Conservation (phyloP, 2,113 vertebrate species). For the Noctilio leporinus region DNA sequence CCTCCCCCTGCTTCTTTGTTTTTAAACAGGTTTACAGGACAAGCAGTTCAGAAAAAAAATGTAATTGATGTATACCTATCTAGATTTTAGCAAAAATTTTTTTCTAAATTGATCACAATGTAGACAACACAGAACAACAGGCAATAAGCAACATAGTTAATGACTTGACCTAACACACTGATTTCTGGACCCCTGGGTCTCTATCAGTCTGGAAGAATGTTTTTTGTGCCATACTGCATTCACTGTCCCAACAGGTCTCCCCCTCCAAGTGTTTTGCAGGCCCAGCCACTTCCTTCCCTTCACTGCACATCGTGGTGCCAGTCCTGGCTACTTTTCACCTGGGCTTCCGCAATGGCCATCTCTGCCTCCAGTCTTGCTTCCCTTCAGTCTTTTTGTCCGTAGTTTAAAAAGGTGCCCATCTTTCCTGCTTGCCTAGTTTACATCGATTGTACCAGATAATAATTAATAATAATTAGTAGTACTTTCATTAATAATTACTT, state of each 20-base stretch:
- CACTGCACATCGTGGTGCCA: neutral
- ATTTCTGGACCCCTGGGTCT: neutral
- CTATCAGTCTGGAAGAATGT: neutral
- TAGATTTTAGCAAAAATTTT: neutral
- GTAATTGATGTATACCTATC: neutral
- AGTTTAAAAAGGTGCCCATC: neutral
- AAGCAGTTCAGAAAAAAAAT: conserved; percentile 6
- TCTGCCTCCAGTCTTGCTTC: neutral
- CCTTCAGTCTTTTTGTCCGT: neutral
- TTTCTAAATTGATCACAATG: neutral
- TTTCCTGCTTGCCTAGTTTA: neutral
- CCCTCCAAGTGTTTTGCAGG: neutral
- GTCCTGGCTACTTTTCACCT: neutral
- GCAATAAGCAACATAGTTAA: neutral
- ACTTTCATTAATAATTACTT: neutral
- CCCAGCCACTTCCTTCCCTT: neutral
- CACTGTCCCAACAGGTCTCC: neutral
- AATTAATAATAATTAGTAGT: neutral
- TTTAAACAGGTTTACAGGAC: neutral
- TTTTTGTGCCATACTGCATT: neutral
- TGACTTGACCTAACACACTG: neutral
- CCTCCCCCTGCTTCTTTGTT: neutral
- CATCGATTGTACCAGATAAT: neutral
- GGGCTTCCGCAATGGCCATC: neutral
- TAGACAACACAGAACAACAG: neutral